Conservation (phyloP, 2,113 vertebrate genomes). For the Chionis minor region DNA sequence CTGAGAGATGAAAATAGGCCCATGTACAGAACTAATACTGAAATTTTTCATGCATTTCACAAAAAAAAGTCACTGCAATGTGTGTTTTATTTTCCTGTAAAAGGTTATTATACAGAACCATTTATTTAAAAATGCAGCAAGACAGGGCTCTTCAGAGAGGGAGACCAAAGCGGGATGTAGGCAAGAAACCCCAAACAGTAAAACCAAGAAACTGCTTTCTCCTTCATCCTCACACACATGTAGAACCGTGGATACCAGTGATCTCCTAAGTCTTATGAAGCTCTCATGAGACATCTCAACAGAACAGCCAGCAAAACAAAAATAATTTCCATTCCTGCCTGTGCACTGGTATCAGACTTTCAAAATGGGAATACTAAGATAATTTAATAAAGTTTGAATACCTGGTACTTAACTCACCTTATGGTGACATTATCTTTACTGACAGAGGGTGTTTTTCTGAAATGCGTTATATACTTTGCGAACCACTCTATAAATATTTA, state of each 20-base stretch:
- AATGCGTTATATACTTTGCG: neutral
- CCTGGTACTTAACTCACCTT: neutral
- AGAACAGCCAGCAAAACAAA: neutral
- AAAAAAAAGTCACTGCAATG: neutral
- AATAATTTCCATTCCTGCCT: neutral
- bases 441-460: neutral
- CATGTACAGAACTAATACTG: neutral
- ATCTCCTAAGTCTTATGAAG: neutral
- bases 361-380: neutral
- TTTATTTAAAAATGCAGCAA: neutral
- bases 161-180: neutral
- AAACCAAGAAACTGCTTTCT: neutral
- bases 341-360: neutral
- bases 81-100: neutral
- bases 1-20: neutral
- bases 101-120: neutral
- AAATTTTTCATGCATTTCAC: neutral
- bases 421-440: neutral
- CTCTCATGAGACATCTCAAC: neutral
- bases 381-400: neutral
- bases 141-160: neutral
- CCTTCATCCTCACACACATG: neutral
- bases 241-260: neutral
- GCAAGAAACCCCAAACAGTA: neutral
- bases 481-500: neutral